Base-by-base conservation (phyloP, 1,140 invertebrate species). In the Drusus annulatus region DNA sequence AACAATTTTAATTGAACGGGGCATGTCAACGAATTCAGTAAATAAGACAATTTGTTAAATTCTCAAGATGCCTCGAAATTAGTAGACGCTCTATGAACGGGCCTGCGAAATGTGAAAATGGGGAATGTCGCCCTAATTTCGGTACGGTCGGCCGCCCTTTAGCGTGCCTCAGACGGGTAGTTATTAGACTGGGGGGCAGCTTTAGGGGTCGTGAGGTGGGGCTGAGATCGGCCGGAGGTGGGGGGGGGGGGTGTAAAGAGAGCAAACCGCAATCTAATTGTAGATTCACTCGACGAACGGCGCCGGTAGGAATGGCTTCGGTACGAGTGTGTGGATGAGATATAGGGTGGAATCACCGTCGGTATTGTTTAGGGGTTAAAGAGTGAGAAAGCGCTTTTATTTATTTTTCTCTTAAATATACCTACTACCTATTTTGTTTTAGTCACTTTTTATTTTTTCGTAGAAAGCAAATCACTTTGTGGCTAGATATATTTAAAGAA, bases 1-100 rank as follows among this genome's bases (percentile, higher is more conserved):
- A 60, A 23, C 19, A 19, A 60, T 60, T 60, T 60, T 60, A 60
- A 60, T 60, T 60, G 58, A 60, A 60, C 31, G 19, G 28, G 63
- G n/a, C 23, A 16, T 10, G 63, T 68, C 36, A 68, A 68, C n/a
- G 25, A 45, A 50, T 68, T 68, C n/a, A 31, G 63, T 19, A 68
- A 68, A 68, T 68, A 68, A 68, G 63, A 68, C 63, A n/a, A 68
- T 68, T 68, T 36, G 63, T 68, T 17, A 68, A 68, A 68, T 68
- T 68, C 31, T 17, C 63, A 68, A 68, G 63, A 68, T 68, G 63
- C 63, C 36, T 36, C 28, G 63, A 68, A 68, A 68, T 68, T 50
- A 68, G 63, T 68, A 68, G 63, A 45, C 63, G 63, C 31, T 68
- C 28, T 36, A 36, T 50, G 63, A 68, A 68, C 63, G 31, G 31